Conservation (phyloP, 92 coral and sea anemone species). For the Micromussa lordhowensis region DNA sequence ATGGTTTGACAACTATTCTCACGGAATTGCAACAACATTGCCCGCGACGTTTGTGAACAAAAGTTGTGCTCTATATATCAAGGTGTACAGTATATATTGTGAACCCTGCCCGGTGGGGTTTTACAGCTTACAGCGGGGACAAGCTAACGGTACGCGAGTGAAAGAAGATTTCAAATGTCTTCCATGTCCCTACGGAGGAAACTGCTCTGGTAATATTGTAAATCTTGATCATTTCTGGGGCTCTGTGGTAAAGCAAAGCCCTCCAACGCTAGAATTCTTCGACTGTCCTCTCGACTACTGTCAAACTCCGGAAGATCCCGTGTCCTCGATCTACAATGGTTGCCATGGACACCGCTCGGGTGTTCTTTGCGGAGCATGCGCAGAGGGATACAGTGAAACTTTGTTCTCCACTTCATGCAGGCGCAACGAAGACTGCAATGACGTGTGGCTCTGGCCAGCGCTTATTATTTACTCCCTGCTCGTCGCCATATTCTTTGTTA, state of each 20-base stretch:
- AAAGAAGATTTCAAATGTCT: constrained; percentile 30
- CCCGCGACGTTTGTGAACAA: not conserved
- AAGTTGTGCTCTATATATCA: constrained; percentile 30
- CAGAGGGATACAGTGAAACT: constrained; percentile 69
- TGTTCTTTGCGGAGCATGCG: constrained; percentile 76
- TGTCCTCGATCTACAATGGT: constrained; percentile 47
- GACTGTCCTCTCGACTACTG: constrained; percentile 77
- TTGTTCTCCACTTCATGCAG: constrained; percentile 69
- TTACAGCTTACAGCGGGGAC: constrained; percentile 67
- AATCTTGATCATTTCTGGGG: constrained; percentile 72
- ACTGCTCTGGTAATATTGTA: constrained; percentile 35
- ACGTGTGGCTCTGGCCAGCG: constrained; percentile 78
- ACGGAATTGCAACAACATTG: not conserved
- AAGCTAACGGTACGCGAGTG: constrained; percentile 39
- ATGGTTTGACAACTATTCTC: constrained; percentile 8
- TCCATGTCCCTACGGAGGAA: constrained; percentile 63
- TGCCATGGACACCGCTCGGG: constrained; percentile 79
- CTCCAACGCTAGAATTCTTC: constrained; percentile 59
- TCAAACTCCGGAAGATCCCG: constrained; percentile 13
- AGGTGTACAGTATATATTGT: constrained; percentile 53
- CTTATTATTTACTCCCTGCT: constrained; percentile 40
- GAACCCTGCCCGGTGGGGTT: constrained; percentile 43
- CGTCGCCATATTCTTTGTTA: constrained; percentile 54
- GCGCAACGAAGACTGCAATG: constrained; percentile 49
- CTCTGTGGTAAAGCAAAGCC: constrained; percentile 18